Evolutionary conservation across 1,140 invertebrate genomes (phyloP).

Genomic region (Ceratina japonica): DNA sequence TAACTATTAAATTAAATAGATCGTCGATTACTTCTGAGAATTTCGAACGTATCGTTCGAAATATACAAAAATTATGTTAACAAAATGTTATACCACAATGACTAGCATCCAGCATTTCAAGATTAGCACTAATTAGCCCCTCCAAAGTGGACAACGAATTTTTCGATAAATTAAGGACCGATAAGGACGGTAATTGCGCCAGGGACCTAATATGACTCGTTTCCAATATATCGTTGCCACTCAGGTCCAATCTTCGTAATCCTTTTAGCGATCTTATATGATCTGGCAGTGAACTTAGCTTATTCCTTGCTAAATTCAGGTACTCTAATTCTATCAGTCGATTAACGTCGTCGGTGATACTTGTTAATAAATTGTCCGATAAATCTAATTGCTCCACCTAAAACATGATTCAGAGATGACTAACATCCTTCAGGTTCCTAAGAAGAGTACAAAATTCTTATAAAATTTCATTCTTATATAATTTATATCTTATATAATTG

Average conservation of each 20-base stretch:
- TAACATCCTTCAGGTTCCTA: too few species aligned
- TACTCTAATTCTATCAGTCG: conserved; percentile 64
- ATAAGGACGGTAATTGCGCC: conserved; percentile 61
- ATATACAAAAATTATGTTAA: background rate
- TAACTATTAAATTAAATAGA: conserved; percentile 50
- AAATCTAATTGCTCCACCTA: conserved; percentile 71
- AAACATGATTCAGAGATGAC: background rate
- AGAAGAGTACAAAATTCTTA: too few species aligned
- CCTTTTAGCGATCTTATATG: conserved; percentile 59
- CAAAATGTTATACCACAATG: conserved; percentile 66
- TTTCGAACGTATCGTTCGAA: too few species aligned
- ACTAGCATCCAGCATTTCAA: conserved; percentile 67
- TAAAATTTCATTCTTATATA: too few species aligned
- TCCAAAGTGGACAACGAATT: conserved; percentile 68
- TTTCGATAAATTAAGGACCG: conserved; percentile 63
- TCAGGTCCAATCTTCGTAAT: conserved; percentile 67
- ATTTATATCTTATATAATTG: too few species aligned
- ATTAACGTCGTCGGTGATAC: conserved; percentile 62
- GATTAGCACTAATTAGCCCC: conserved; percentile 56
- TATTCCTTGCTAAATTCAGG: conserved; percentile 71
- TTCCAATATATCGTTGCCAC: conserved; percentile 58
- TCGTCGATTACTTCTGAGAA: too few species aligned
- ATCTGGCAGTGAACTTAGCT: conserved; percentile 63
- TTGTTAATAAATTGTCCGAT: conserved; percentile 67
- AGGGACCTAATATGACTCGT: conserved; percentile 57